phyloP scores from a whole-genome alignment of 2,888 invertebrate genomes.

The Eudemis profundana region DNA sequence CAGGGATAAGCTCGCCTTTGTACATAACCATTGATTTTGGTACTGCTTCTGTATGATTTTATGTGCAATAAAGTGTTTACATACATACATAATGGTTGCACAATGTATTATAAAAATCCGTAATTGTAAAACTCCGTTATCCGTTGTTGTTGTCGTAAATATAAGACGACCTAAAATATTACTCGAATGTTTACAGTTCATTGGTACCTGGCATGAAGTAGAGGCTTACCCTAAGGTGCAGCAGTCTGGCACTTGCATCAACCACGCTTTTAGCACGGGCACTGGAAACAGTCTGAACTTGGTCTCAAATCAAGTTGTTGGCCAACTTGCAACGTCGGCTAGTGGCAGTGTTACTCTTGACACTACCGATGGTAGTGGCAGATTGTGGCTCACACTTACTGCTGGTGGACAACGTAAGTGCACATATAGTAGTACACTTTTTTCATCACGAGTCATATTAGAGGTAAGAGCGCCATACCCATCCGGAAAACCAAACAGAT shows the following conservation, averaged over 20 bases:
- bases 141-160: not conserved
- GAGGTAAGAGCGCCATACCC: too few relatives aligned
- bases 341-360: slow-evolving; percentile 15
- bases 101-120: too few relatives aligned
- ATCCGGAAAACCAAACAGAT: too few relatives aligned
- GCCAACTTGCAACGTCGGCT: slow-evolving; percentile 48
- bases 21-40: too few relatives aligned
- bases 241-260: slow-evolving; percentile 64
- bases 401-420: slow-evolving; percentile 7
- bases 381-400: slow-evolving; percentile 44
- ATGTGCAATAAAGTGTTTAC: too few relatives aligned
- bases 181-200: slow-evolving; percentile 63
- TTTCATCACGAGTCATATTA: too few relatives aligned
- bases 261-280: slow-evolving; percentile 9
- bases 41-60: too few relatives aligned
- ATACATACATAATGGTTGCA: too few relatives aligned
- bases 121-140: not conserved
- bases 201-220: slow-evolving; percentile 86
- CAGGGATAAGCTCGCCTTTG: too few relatives aligned
- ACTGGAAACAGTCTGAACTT: slow-evolving; percentile 43
- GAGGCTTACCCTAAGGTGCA: slow-evolving; percentile 73
- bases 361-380: slow-evolving; percentile 23
- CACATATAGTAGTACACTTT: too few relatives aligned
- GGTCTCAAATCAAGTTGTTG: slow-evolving; percentile 52
- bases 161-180: not conserved